A percentile compares a stretch with the other conserved stretches of the same genome.
phyloP scores from a whole-genome alignment of 1,140 invertebrate genomes.

The Anoplolepis gracilipes region DNA sequence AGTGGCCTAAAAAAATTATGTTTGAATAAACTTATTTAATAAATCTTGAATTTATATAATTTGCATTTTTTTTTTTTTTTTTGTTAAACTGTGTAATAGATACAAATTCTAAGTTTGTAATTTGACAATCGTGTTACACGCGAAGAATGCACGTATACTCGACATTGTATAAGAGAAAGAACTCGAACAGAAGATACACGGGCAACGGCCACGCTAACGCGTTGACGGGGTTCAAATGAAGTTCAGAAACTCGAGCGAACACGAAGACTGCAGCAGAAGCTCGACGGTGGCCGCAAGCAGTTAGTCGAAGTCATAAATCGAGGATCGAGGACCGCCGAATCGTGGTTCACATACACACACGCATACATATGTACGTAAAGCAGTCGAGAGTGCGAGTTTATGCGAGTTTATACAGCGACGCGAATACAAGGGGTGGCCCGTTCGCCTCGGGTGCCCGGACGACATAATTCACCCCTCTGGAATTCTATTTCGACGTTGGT shows the following conservation, averaged over 20 bases:
- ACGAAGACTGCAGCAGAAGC: not conserved
- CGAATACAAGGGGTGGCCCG: constrained; percentile 64
- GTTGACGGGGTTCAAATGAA: constrained; percentile 32
- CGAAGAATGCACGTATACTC: not conserved
- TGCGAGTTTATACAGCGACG: not conserved
- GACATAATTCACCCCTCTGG: constrained; percentile 59
- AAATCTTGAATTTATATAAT: no score
- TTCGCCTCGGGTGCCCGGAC: constrained; percentile 46
- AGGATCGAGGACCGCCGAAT: constrained; percentile 64
- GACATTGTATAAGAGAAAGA: not conserved
- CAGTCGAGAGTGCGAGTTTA: constrained; percentile 24
- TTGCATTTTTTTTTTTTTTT: no score
- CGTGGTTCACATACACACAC: constrained; percentile 49
- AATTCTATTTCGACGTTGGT: constrained; percentile 44
- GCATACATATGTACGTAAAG: constrained; percentile 2
- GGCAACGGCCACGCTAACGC: not conserved
- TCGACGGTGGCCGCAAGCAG: constrained; percentile 48
- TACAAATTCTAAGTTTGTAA: no score
- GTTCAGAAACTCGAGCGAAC: constrained; percentile 29
- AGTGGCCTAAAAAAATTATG: no score
- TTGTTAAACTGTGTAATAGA: no score
- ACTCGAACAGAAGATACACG: not conserved
- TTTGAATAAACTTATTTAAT: no score
- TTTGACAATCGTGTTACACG: no score
- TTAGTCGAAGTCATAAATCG: constrained; percentile 69